Evolutionary conservation across 2,888 invertebrate genomes (phyloP), one percentile per base, ranked within the genome.

Genomic region (Dicranocentrus wangi): DNA sequence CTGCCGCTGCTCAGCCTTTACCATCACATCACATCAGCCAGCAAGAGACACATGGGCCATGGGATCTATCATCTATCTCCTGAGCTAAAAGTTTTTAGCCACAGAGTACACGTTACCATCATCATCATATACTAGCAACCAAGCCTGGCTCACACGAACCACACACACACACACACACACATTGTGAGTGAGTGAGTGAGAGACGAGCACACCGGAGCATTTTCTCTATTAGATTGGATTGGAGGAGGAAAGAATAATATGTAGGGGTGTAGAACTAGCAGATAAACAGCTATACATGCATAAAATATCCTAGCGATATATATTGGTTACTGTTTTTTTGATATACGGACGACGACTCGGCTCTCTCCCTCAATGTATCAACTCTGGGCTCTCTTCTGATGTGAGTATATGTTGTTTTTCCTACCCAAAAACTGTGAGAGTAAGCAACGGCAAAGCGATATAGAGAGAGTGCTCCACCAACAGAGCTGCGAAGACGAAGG

Each of bases 41-140:
- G 72, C 79, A 65, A 71, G 66, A 79, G 79, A 79, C 79, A 79
- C 79, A 79, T 79, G 79, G 79, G 78, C 78, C 78, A 77, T 77
- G 77, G 77, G 77, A 77, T 77, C 78, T 78, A 78, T 77, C 77
- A 77, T 78, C 78, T 70, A 78, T 78, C 78, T 78, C 78, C 58
- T 66, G 63, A 77, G 77, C 61, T 77, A 77, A 78, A 77, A 69
- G 19, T 47, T 77, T 77, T 77, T 77, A 77, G 77, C 77, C 77
- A 77, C 77, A 61, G 39, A n/a, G 32, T 68, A 55, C 73, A 55
- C 55, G 51, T 53, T 43, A 51, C 51, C 63, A 69, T 47, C 60
- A 77, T 68, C 78, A 78, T 53, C 78, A 78, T 78, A n/a, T n/a
- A n/a, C n/a, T n/a, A n/a, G n/a, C n/a, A n/a, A 78, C 42, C 71